These are phyloP conservation scores for Manis javanica DNA, from an alignment of 2,797 vertebrate species.

Conservation along the genomic window DNA sequence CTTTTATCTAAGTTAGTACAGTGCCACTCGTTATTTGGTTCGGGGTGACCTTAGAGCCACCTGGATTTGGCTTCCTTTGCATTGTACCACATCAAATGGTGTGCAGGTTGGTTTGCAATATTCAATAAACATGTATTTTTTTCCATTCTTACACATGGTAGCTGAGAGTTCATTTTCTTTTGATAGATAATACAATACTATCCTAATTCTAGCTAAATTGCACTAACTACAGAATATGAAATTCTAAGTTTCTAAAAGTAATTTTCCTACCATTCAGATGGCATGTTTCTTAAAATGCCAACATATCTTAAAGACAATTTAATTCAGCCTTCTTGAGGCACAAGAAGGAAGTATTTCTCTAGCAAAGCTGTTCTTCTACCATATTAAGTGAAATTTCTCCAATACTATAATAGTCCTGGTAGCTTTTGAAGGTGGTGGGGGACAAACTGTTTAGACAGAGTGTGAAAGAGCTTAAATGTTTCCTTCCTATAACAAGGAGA, in stretches of 20 bases:
- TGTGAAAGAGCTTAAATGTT: constrained; percentile 56
- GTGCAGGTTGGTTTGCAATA: constrained; percentile 22
- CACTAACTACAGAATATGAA: constrained; percentile 47
- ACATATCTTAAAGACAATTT: constrained; percentile 48
- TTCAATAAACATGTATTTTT: not conserved
- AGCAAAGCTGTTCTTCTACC: constrained; percentile 50
- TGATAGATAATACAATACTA: not conserved
- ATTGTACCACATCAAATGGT: not conserved
- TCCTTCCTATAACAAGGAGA: constrained; percentile 55
- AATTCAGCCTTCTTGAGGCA: constrained; percentile 57
- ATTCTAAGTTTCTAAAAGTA: constrained; percentile 62
- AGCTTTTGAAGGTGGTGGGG: constrained; percentile 49
- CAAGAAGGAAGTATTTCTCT: constrained; percentile 42
- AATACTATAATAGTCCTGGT: constrained; percentile 32
- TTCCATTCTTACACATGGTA: not conserved
- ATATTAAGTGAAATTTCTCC: constrained; percentile 66
- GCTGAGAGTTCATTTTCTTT: constrained; percentile 63
- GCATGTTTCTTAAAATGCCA: constrained; percentile 59
- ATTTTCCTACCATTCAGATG: constrained; percentile 60
- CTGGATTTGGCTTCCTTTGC: not conserved
- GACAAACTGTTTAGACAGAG: constrained; percentile 55
- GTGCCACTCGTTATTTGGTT: not conserved
- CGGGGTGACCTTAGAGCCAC: not conserved
- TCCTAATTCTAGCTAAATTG: constrained; percentile 29
- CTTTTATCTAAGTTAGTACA: not conserved